phyloP scores from a whole-genome alignment of 2,113 vertebrate species.

The Enhydra lutris region DNA sequence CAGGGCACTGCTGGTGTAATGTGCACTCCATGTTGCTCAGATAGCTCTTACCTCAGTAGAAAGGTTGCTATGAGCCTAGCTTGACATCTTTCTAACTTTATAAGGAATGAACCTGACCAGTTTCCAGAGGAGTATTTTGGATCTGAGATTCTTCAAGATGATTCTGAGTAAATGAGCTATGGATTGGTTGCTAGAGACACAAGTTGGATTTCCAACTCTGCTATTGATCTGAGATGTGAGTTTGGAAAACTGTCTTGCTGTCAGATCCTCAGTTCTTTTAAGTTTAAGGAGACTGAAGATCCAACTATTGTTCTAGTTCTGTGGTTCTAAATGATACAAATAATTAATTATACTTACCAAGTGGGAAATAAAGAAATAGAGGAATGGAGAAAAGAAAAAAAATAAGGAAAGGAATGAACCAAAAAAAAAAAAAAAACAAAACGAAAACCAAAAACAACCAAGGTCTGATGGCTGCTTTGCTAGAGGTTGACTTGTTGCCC shows the following conservation, averaged over 20 bases:
- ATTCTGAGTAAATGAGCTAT: not conserved
- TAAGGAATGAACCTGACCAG: not conserved
- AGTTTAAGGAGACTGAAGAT: conserved; percentile 9
- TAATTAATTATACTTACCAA: not conserved
- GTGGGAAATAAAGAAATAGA: not conserved
- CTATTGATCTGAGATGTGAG: not conserved
- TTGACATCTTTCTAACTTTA: not conserved
- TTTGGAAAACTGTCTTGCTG: not conserved
- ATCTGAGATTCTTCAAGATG: not conserved
- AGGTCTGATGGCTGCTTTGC: not conserved
- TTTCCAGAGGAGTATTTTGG: not conserved
- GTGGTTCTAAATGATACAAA: not conserved
- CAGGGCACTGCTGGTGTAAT: not conserved
- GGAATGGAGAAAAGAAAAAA: not conserved
- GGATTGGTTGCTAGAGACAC: not conserved
- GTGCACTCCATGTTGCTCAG: not conserved
- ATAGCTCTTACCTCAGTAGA: not conserved
- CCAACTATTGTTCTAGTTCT: not conserved
- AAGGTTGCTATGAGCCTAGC: not conserved
- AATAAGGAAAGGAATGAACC: not conserved
- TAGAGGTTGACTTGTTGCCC: not conserved
- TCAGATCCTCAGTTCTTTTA: not conserved
- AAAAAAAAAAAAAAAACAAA: not conserved
- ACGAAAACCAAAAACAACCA: not conserved
- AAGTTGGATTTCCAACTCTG: not conserved